Conservation (phyloP, 2,797 vertebrate species). For the Anas capensis region DNA sequence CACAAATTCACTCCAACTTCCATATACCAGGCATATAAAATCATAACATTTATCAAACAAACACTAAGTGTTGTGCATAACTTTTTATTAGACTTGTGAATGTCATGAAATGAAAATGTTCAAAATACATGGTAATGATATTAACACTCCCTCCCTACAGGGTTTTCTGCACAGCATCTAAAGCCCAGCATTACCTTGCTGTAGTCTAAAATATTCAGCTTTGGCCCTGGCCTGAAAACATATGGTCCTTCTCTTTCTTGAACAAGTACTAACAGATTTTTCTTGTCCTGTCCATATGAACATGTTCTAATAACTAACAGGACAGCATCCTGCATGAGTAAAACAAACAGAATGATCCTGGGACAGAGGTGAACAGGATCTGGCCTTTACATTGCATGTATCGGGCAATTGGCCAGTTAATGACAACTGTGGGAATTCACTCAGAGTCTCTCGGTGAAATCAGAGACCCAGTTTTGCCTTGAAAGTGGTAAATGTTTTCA, state of each 20-base stretch:
- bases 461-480: neutral
- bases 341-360: neutral
- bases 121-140: neutral
- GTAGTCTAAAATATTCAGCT: neutral
- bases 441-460: neutral
- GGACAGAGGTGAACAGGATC: neutral
- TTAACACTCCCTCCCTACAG: neutral
- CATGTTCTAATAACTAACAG: neutral
- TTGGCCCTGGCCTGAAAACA: neutral
- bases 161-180: rapidly evolving
- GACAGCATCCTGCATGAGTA: neutral
- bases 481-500: neutral
- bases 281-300: neutral
- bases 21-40: neutral
- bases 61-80: neutral
- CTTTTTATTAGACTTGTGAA: neutral
- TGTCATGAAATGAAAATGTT: neutral
- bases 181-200: neutral
- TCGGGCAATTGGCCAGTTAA: neutral
- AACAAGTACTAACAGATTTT: neutral
- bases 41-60: neutral
- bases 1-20: neutral
- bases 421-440: neutral
- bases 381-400: rapidly evolving
- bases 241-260: neutral